phyloP scores from a whole-genome alignment of 2,888 invertebrate species.

The Uloborus plumipes region DNA sequence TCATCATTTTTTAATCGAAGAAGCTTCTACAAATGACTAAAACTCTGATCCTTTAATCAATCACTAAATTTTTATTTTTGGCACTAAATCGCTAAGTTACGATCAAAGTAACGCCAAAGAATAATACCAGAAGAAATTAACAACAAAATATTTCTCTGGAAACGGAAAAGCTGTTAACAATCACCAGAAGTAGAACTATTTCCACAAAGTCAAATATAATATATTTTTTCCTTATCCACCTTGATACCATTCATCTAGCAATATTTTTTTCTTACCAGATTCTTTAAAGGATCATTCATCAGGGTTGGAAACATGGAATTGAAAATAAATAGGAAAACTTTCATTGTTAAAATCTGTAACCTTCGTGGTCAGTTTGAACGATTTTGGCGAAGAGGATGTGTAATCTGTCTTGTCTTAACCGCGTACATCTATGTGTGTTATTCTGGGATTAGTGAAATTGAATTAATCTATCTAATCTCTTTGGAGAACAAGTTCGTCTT shows the following conservation, averaged over 20 bases:
- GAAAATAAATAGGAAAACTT: too few relatives aligned
- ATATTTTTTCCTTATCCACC: not conserved
- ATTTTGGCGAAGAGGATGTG: too few relatives aligned
- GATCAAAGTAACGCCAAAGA: slow-evolving; percentile 3
- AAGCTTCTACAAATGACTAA: slow-evolving; percentile 1
- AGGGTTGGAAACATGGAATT: not conserved
- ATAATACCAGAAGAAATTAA: not conserved
- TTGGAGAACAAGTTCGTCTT: too few relatives aligned
- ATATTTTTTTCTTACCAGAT: not conserved
- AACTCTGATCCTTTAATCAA: slow-evolving; percentile 5
- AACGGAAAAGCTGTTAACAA: slow-evolving; percentile 6
- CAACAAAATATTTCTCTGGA: not conserved
- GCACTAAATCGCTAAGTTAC: not conserved
- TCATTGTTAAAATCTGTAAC: too few relatives aligned
- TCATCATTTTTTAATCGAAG: not conserved
- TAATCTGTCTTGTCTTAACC: too few relatives aligned
- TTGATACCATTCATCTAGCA: not conserved
- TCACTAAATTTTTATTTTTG: slow-evolving; percentile 3
- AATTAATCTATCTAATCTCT: too few relatives aligned
- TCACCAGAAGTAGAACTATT: not conserved
- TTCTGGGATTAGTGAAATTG: too few relatives aligned
- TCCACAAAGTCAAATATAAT: not conserved
- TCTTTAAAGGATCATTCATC: slow-evolving; percentile 1
- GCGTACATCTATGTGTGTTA: too few relatives aligned
- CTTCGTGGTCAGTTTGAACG: too few relatives aligned